Evolutionary conservation across 2,888 invertebrate species (phyloP), one percentile per base, ranked within the genome.

Genomic region (Drosophila leonis): DNA sequence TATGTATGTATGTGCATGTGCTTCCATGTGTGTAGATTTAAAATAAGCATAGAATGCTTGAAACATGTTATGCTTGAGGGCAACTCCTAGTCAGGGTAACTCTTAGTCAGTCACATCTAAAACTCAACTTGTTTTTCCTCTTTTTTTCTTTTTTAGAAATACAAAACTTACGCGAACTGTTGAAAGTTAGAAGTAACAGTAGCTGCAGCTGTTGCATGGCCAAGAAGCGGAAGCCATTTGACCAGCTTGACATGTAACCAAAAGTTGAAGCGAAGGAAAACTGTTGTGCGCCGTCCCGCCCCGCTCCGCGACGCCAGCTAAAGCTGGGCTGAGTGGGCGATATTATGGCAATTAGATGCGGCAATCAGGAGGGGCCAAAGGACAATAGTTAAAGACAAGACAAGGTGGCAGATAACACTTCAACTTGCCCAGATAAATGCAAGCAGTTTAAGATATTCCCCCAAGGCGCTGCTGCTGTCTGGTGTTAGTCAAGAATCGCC

Each of bases 211-310:
- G 83, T 72, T 81, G 78, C 75, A 54, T 67, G 33, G 41, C 62
- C 57, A 48, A 54, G 54, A 48, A 54, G 48, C 66, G 70, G 73
- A 86, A 73, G 75, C 52, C 87, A 66, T 73, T 65, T 77, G 87
- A 68, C 87, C 84, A 77, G 72, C 69, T 72, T 83, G 87, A 80
- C 87, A 88, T 73, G 70, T 66, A 67, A 72, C 75, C 80, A 72
- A 88, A 82, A 82, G 83, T 80, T 89, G 46, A 80, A 82, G 83
- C 70, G 66, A 44, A 59, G 77, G 65, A 56, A 59, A 64, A 61
- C 44, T 48, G 63, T 24, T 41, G 37, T 29, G 48, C 10, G 29
- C n/a, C n/a, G 7, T 24, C 2, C 24, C 24, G 24, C 8, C 15
- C 24, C 15, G 12, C 10, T 2, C 15, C 29, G 10, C 29, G 12